These are phyloP conservation scores for Cydia splendana DNA, from an alignment of 1,140 invertebrate genomes.

Conservation along the genomic window DNA sequence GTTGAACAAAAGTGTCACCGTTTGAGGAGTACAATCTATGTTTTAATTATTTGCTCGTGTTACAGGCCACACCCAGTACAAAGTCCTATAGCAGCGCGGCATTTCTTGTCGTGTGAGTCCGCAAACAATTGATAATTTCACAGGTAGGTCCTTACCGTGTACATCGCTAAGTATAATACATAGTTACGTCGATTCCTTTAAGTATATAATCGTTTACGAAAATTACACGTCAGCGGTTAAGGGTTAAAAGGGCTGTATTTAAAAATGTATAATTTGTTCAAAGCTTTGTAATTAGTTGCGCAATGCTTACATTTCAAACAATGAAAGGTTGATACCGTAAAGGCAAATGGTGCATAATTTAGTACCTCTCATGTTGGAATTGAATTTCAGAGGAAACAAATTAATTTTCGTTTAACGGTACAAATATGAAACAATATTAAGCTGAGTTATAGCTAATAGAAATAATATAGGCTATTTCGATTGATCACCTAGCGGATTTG, in stretches of 20 bases:
- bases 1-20: too few relatives aligned
- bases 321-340: conserved; percentile 1
- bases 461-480: not conserved
- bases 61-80: too few relatives aligned
- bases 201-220: not conserved
- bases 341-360: conserved; percentile 5
- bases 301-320: conserved; percentile 2
- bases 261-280: not conserved
- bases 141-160: too few relatives aligned
- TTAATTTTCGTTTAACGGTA: conserved; percentile 8
- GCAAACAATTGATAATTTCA: too few relatives aligned
- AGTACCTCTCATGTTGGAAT: not conserved
- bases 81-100: too few relatives aligned
- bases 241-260: not conserved
- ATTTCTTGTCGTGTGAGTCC: too few relatives aligned
- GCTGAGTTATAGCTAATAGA: not conserved
- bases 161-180: too few relatives aligned
- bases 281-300: not conserved
- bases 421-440: not conserved
- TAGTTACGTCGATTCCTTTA: too few relatives aligned
- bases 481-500: not conserved
- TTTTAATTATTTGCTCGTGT: too few relatives aligned
- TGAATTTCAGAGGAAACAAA: conserved; percentile 1
- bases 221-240: not conserved
- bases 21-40: too few relatives aligned